Conservation (phyloP, 2,888 invertebrate species). For the Pogonocherus hispidulus region DNA sequence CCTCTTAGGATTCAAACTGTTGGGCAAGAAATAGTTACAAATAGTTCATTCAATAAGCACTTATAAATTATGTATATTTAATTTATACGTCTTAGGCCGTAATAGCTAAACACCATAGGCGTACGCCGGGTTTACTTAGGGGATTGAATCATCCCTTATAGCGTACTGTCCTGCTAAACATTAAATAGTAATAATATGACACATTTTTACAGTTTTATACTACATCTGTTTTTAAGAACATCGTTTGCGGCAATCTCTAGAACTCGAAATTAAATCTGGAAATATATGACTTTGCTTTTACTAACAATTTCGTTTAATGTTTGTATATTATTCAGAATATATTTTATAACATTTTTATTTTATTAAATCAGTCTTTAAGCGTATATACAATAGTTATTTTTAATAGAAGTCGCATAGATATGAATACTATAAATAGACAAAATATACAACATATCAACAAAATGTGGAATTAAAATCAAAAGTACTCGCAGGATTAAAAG, state of each 20-base stretch:
- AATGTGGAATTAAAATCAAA: too few relatives aligned
- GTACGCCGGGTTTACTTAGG: neutral
- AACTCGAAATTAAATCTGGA: neutral
- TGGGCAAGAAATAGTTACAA: neutral
- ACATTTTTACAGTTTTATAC: slow-evolving; percentile 16
- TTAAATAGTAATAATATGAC: slow-evolving; percentile 10
- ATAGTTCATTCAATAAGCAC: neutral
- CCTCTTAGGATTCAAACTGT: neutral
- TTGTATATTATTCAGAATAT: slow-evolving; percentile 13
- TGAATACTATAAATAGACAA: slow-evolving; percentile 4
- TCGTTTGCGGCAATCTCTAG: slow-evolving; percentile 24
- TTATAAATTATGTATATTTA: neutral
- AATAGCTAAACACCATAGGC: slow-evolving; percentile 20
- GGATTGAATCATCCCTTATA: neutral
- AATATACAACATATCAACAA: too few relatives aligned
- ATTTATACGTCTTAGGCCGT: slow-evolving; percentile 27
- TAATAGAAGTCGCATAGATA: slow-evolving; percentile 41
- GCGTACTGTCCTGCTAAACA: slow-evolving; percentile 19
- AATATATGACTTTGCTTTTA: slow-evolving; percentile 9
- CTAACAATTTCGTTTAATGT: slow-evolving; percentile 15
- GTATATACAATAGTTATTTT: slow-evolving; percentile 45
- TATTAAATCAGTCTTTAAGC: slow-evolving; percentile 54
- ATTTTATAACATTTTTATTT: slow-evolving; percentile 40
- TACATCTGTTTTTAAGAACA: slow-evolving; percentile 17
- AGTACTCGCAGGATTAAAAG: too few relatives aligned